A percentile compares a stretch with the other conserved stretches of the same genome.
phyloP scores from a whole-genome alignment of 1,140 invertebrate species.

The Episyrphus balteatus region DNA sequence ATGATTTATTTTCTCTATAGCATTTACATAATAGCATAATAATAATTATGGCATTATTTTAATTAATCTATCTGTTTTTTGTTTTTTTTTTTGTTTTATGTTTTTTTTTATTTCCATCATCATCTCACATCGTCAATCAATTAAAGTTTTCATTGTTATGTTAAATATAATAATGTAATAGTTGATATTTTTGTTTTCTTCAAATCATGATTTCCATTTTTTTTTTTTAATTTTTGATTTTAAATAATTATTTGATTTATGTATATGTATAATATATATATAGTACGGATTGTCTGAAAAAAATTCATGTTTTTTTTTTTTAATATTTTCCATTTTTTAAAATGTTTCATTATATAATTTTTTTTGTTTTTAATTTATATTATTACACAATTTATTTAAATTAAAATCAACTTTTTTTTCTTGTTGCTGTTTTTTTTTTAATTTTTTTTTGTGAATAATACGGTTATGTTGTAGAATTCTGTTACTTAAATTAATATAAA shows the following conservation, averaged over 20 bases:
- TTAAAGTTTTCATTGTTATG: conserved; percentile 10
- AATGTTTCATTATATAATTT: too few species aligned
- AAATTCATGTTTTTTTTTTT: conserved; percentile 5
- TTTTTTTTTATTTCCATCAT: conserved; percentile 12
- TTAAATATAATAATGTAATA: conserved; percentile 9
- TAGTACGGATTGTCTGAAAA: conserved; percentile 19
- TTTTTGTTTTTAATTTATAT: not conserved
- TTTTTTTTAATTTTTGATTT: not conserved
- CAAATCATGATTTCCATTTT: conserved; percentile 6
- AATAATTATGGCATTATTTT: not conserved
- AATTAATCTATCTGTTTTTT: not conserved
- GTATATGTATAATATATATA: conserved; percentile 13
- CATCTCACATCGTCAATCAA: not conserved
- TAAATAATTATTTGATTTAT: conserved; percentile 4
- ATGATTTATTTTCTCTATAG: conserved; percentile 3
- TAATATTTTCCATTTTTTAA: not conserved
- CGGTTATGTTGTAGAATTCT: too few species aligned
- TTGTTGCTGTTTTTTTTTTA: not conserved
- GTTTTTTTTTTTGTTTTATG: conserved; percentile 8
- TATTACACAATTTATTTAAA: not conserved
- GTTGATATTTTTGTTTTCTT: conserved; percentile 8
- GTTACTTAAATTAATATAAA: not conserved
- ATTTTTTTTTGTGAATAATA: too few species aligned
- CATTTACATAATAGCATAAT: conserved; percentile 2
- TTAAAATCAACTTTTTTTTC: too few species aligned